Evolutionary conservation across 37 sponge, comb jelly and placozoan genomes (phyloP).

Genomic region (Axinella damicornis): DNA sequence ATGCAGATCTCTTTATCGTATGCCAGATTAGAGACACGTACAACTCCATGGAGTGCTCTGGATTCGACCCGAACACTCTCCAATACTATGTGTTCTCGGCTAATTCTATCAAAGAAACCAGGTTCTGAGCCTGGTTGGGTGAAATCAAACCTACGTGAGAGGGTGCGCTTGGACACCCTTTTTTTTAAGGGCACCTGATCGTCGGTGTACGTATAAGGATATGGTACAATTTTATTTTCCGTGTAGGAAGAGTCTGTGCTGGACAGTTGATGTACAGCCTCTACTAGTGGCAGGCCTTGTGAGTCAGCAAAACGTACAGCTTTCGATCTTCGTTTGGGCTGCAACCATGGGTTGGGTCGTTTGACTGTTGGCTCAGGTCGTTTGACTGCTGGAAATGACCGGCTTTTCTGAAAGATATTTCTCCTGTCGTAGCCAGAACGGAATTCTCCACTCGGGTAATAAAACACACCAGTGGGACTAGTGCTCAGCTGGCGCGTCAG

Average conservation of each 20-base stretch:
- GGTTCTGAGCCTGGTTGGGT: conserved; percentile 75
- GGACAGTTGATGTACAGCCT: conserved; percentile 48
- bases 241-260: conserved; percentile 68
- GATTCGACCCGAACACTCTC: conserved; percentile 77
- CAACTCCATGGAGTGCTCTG: conserved; percentile 63
- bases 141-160: conserved; percentile 41
- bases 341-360: conserved; percentile 13
- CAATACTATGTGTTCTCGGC: conserved; percentile 56
- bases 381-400: conserved; percentile 39
- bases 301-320: conserved; percentile 85
- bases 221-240: conserved; percentile 59
- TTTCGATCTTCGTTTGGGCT: conserved; percentile 38
- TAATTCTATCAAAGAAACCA: conserved; percentile 72
- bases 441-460: conserved; percentile 16
- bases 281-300: conserved; percentile 77
- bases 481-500: conserved; percentile 6
- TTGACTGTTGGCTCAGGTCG: neutral
- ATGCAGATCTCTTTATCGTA: conserved; percentile 79
- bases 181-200: too few species aligned
- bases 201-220: too few species aligned
- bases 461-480: conserved; percentile 40
- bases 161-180: too few species aligned
- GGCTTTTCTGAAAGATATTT: conserved; percentile 7
- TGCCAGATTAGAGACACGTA: conserved; percentile 75
- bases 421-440: neutral